These are phyloP conservation scores for Agriopis marginaria DNA, from an alignment of 2,888 invertebrate species.

Conservation along the genomic window DNA sequence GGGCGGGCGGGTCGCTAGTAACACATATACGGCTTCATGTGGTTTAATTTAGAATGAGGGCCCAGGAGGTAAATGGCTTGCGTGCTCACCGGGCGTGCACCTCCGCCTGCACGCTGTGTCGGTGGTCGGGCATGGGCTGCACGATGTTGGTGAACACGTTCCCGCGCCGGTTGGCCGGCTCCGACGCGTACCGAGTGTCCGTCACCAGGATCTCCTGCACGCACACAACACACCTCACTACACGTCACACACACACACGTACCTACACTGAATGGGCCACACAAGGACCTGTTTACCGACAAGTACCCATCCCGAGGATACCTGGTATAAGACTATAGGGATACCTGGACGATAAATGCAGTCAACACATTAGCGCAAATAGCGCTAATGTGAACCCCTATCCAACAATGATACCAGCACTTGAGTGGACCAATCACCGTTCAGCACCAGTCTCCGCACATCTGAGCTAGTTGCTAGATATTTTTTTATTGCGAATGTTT, in stretches of 20 bases:
- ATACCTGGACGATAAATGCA: neutral
- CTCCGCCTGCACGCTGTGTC: constrained; percentile 90
- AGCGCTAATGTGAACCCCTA: neutral
- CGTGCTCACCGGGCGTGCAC: constrained; percentile 88
- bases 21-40: too few species aligned
- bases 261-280: too few species aligned
- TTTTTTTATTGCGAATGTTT: too few species aligned
- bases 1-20: too few species aligned
- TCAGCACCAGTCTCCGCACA: too few species aligned
- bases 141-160: constrained; percentile 96
- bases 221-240: neutral
- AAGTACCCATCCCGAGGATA: neutral
- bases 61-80: neutral
- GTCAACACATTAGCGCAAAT: neutral
- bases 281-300: too few species aligned
- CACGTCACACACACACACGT: neutral
- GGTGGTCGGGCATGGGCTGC: constrained; percentile 89
- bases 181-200: constrained; percentile 90
- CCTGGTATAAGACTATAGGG: too few species aligned
- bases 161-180: constrained; percentile 89
- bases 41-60: too few species aligned
- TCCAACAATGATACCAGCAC: neutral
- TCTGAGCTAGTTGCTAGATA: too few species aligned
- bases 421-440: too few species aligned
- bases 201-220: constrained; percentile 90